phyloP scores from a whole-genome alignment of 2,888 invertebrate species.

The Eupithecia vulgata region DNA sequence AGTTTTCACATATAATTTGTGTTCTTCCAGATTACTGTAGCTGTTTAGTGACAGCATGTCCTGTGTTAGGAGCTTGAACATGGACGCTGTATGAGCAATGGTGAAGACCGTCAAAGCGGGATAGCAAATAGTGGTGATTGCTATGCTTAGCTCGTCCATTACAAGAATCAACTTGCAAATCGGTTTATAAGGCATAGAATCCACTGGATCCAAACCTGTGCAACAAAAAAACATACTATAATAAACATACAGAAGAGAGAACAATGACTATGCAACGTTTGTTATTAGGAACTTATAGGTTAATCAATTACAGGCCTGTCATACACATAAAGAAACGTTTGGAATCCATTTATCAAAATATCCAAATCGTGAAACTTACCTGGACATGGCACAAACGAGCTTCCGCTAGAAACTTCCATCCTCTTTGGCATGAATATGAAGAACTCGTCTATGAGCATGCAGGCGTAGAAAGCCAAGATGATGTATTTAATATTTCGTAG shows the following conservation, averaged over 20 bases:
- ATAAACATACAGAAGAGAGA: not conserved
- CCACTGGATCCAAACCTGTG: constrained; percentile 64
- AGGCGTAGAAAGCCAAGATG: constrained; percentile 58
- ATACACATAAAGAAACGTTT: not conserved
- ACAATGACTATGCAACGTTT: no score
- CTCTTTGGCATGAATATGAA: constrained; percentile 65
- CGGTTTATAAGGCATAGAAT: constrained; percentile 58
- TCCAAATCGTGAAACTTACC: constrained; percentile 54
- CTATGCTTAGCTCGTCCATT: constrained; percentile 58
- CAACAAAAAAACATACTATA: not conserved
- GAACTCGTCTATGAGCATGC: constrained; percentile 51
- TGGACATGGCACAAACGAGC: constrained; percentile 66
- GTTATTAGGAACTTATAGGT: not conserved
- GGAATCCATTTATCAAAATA: not conserved
- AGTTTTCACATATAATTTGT: constrained; percentile 49
- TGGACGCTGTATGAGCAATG: constrained; percentile 66
- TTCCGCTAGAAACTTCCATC: constrained; percentile 54
- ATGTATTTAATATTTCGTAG: constrained; percentile 60
- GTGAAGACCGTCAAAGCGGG: constrained; percentile 66
- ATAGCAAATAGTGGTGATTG: constrained; percentile 60
- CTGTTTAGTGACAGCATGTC: constrained; percentile 60
- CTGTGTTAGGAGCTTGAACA: constrained; percentile 64
- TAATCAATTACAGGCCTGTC: not conserved
- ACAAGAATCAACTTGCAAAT: constrained; percentile 59
- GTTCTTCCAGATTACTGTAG: constrained; percentile 42